phyloP scores from a whole-genome alignment of 2,888 invertebrate genomes.

The Meliscaeva auricollis region DNA sequence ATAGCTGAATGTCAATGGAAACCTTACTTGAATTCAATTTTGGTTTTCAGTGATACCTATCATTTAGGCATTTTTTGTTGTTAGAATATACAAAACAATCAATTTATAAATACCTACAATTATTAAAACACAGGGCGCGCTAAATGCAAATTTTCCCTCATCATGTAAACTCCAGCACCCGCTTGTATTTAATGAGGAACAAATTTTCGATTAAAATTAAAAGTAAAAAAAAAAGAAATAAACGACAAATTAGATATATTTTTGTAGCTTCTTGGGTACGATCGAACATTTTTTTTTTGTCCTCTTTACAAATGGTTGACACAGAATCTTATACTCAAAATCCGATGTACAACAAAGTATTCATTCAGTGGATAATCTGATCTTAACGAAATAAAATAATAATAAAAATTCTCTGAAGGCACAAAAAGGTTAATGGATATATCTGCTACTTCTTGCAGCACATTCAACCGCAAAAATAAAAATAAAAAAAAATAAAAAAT shows the following conservation, averaged over 20 bases:
- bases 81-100: too few relatives aligned
- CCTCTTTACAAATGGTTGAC: neutral
- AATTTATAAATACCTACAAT: too few relatives aligned
- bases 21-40: too few relatives aligned
- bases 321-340: constrained; percentile 10
- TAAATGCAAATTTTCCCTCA: too few relatives aligned
- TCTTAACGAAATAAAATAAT: constrained; percentile 26
- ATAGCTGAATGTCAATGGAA: too few relatives aligned
- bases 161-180: neutral
- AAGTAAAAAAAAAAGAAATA: constrained; percentile 16
- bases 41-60: too few relatives aligned
- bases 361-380: constrained; percentile 26
- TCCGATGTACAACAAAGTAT: constrained; percentile 12
- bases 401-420: constrained; percentile 26
- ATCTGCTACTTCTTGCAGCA: neutral
- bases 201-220: constrained; percentile 25
- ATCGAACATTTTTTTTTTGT: constrained; percentile 15
- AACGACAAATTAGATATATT: constrained; percentile 36
- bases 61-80: too few relatives aligned
- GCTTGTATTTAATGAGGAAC: neutral
- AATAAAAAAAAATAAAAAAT: constrained; percentile 3
- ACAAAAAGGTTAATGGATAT: constrained; percentile 59
- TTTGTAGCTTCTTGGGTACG: constrained; percentile 2
- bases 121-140: too few relatives aligned
- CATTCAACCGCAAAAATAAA: neutral